Base-by-base conservation (phyloP, 2,113 vertebrate genomes). In the Gopherus evgoodei region DNA sequence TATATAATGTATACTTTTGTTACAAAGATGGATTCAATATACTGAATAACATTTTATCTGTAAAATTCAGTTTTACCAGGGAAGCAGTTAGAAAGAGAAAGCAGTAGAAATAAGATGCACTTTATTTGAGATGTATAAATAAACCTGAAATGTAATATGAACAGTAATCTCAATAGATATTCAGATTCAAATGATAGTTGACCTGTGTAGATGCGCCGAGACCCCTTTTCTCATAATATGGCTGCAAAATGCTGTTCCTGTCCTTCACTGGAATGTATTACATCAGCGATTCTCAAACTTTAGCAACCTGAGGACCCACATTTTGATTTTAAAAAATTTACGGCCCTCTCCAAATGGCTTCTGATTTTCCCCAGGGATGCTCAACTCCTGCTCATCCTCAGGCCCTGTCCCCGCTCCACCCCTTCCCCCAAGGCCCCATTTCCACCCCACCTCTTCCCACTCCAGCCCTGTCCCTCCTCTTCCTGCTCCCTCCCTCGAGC, bases 11-110 rank as follows among this genome's bases (percentile, higher is more conserved):
- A 44, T 89, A 69, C 35, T 65, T 50, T 88, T 92, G 80, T 44
- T 96, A 96, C 87, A 97, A 96, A 96, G 92, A 91, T 49, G 65
- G 76, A 69, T 96, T 93, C 83, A 96, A 93, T 97, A 89, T 54
- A 84, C 79, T 92, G 93, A 93, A 92, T 92, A 95, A 82, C 0
- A 0, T 82, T 95, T 91, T 88, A 90, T 50, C 84, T 84, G 3
- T 93, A 86, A 92, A 89, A 95, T 92, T 54, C 83, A 38, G 22
- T 95, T 96, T 92, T 76, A 87, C 42, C 84, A 91, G 86, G 84
- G 95, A 96, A 95, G 35, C 52, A 50, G 8, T 11, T 81, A 90
- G n/a, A 83, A 89, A 95, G 88, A 83, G 90, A 96, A 96, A 91
- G 75, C 84, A 96, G 81, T 92, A 59, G 84, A 80, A 56, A 89